Percentiles rank a stretch among this genome's conserved stretches.
Evolutionary conservation across 2,113 vertebrate species (phyloP).

Genomic region (Abramis brama): DNA sequence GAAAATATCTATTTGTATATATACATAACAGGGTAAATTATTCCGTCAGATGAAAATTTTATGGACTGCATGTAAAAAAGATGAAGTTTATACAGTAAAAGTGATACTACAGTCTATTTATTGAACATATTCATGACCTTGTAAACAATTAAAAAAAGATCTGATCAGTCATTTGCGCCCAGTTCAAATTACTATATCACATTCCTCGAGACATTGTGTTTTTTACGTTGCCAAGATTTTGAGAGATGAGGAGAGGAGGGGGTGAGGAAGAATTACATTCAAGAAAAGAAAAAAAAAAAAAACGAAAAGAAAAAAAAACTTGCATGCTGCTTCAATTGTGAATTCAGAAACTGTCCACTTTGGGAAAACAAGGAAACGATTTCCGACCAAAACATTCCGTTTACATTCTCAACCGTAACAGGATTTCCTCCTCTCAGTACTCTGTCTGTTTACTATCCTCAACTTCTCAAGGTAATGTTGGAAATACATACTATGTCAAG

Average conservation of each 20-base stretch:
- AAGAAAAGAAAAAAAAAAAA: conserved; percentile 69
- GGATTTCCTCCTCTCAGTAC: conserved; percentile 93
- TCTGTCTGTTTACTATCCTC: conserved; percentile 99
- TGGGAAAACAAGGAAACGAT: conserved; percentile 81
- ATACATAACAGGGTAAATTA: conserved; percentile 99
- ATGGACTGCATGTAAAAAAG: conserved; percentile 99
- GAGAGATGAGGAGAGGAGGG: conserved; percentile 84
- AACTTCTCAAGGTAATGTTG: conserved; percentile 96
- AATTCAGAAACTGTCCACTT: conserved; percentile 97
- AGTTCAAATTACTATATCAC: conserved; percentile 94
- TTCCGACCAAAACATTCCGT: conserved; percentile 97
- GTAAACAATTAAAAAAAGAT: conserved; percentile 91
- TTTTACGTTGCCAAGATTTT: conserved; percentile 99
- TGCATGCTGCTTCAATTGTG: conserved; percentile 99
- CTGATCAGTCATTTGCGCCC: conserved; percentile 95
- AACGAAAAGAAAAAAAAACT: conserved; percentile 74
- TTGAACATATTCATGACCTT: conserved; percentile 99
- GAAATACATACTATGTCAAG: conserved; percentile 99
- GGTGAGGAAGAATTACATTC: conserved; percentile 73
- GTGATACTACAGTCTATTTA: conserved; percentile 99
- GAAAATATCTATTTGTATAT: conserved; percentile 99
- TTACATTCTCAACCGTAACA: conserved; percentile 97
- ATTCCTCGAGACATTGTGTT: conserved; percentile 98
- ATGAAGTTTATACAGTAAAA: conserved; percentile 99
- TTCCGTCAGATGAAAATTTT: conserved; percentile 99